Evolutionary conservation across 2,888 invertebrate species (phyloP), one percentile per base, ranked within the genome.

Genomic region (Agrotis clavis): DNA sequence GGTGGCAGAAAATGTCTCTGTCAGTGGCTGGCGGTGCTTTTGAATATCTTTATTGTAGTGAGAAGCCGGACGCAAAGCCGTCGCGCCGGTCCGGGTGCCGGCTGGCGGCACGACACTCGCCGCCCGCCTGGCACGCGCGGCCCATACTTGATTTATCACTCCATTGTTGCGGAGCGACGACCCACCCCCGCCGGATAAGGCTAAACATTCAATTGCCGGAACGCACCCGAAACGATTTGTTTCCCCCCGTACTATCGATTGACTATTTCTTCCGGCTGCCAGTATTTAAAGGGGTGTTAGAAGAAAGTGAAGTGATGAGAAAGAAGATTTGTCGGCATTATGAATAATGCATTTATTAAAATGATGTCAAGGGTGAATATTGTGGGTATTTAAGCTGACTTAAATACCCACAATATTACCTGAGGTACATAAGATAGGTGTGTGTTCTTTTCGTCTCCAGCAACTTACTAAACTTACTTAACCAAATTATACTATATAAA

Each of bases 81-180:
- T 81, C 76, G 76, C 87, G 87, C 83, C 78, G 63, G 71, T 71
- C 81, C 82, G 84, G 79, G 85, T 79, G 86, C 85, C 87, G 87
- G 83, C 86, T 86, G 75, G 77, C 81, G 83, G 79, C 81, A 79
- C 79, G 79, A 79, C 82, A 79, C 75, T 81, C 74, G 73, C 77
- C 77, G 82, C 81, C 83, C 74, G 87, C 77, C 90, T 87, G 92
- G 95, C 94, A 95, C 95, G 94, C 95, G 95, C 94, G 92, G 88
- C 92, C 93, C 95, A 95, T 95, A 94, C 96, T 93, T 95, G 96
- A 96, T 96, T 96, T 96, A 96, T 95, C 94, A 94, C 94, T 95
- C 94, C 94, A 96, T 96, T 96, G 95, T 96, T 94, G 91, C 90
- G 91, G 91, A 92, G 91, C 92, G 92, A 89, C 93, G 92, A 93